phyloP scores from a whole-genome alignment of 2,113 vertebrate genomes.

The Semnopithecus entellus region DNA sequence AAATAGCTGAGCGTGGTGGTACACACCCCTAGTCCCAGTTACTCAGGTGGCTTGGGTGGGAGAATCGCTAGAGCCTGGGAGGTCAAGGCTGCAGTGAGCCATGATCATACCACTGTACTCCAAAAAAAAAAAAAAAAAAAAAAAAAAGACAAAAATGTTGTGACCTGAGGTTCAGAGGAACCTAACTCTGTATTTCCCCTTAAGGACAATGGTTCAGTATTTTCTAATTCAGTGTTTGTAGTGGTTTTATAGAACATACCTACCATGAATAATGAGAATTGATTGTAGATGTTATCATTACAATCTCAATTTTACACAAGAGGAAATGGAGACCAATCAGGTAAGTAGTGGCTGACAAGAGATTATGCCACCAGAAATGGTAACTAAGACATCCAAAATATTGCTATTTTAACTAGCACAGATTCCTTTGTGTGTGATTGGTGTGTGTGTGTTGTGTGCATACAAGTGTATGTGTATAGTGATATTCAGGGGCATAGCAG shows the following conservation, averaged over 20 bases:
- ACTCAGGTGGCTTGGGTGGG: too few species aligned
- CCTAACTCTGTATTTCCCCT: neutral
- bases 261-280: neutral
- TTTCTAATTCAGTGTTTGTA: neutral
- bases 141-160: neutral
- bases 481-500: neutral
- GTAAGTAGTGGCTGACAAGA: neutral
- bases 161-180: neutral
- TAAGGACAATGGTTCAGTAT: neutral
- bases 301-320: neutral
- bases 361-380: neutral
- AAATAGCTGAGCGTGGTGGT: too few species aligned
- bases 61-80: too few species aligned
- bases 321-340: neutral
- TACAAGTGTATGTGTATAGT: accelerated
- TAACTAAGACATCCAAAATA: neutral
- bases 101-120: too few species aligned
- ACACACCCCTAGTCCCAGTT: too few species aligned
- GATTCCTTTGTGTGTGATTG: neutral
- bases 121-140: too few species aligned
- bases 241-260: neutral
- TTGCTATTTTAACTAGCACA: neutral
- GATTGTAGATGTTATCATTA: neutral
- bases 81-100: too few species aligned
- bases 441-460: neutral